phyloP scores from a whole-genome alignment of 1,140 invertebrate genomes.

The Periplaneta americana region DNA sequence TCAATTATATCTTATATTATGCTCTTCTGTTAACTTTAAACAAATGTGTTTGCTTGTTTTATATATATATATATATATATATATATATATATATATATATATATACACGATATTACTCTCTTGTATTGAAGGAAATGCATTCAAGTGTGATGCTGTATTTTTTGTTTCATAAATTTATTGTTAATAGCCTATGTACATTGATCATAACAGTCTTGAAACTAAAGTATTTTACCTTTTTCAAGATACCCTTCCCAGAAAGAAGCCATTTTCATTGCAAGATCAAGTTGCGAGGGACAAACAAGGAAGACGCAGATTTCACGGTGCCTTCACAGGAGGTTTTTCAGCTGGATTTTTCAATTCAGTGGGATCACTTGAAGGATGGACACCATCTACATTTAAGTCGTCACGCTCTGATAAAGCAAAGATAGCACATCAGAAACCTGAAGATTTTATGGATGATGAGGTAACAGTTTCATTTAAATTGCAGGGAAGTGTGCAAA shows the following conservation, averaged over 20 bases:
- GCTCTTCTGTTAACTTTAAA: too few species aligned
- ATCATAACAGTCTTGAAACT: conserved; percentile 12
- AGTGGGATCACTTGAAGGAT: conserved; percentile 94
- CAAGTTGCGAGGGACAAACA: conserved; percentile 86
- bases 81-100: too few species aligned
- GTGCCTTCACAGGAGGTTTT: conserved; percentile 98
- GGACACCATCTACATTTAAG: conserved; percentile 86
- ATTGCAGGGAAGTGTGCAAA: too few species aligned
- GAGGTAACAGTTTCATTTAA: conserved; percentile 50
- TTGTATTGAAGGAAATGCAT: conserved; percentile 11
- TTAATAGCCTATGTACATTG: background rate
- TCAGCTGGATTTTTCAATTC: conserved; percentile 97
- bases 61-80: too few species aligned
- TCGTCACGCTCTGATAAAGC: conserved; percentile 75
- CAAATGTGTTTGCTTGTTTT: too few species aligned
- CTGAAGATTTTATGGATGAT: conserved; percentile 98
- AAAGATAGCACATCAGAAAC: conserved; percentile 45
- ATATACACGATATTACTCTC: too few species aligned
- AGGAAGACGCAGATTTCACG: conserved; percentile 92
- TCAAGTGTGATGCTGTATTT: background rate
- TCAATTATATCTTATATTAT: too few species aligned
- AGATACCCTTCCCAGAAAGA: conserved; percentile 76
- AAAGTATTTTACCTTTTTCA: conserved; percentile 26
- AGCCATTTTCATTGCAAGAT: conserved; percentile 77
- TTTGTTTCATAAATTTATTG: background rate